These are phyloP conservation scores for Paraplagusia blochii DNA, from an alignment of 2,113 vertebrate species.

Conservation along the genomic window DNA sequence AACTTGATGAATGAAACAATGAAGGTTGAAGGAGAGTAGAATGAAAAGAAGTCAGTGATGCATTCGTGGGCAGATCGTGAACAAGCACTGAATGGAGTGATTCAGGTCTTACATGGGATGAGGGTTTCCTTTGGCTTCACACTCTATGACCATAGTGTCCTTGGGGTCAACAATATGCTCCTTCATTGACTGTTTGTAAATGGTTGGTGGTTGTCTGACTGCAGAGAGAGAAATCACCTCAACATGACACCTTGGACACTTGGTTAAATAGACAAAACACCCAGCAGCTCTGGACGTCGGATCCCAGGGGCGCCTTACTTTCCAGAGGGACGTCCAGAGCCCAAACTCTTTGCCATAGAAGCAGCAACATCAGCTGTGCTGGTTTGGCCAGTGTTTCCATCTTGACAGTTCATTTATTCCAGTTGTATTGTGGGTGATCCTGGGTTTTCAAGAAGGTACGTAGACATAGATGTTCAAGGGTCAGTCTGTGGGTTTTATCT, in stretches of 20 bases:
- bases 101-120: constrained; percentile 82
- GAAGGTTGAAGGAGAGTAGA: neutral
- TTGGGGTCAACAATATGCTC: constrained; percentile 94
- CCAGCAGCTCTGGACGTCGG: neutral
- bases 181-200: constrained; percentile 91
- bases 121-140: constrained; percentile 93
- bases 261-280: neutral
- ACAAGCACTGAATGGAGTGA: neutral
- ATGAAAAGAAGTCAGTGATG: neutral
- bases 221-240: constrained; percentile 31
- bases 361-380: constrained; percentile 74
- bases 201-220: constrained; percentile 95
- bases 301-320: constrained; percentile 73
- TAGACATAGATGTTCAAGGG: too few species aligned
- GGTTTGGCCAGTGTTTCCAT: constrained; percentile 75
- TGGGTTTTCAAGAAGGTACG: neutral
- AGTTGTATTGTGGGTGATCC: constrained; percentile 17
- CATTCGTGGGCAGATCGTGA: neutral
- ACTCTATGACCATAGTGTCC: constrained; percentile 92
- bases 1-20: constrained; percentile 70
- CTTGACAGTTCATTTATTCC: constrained; percentile 54
- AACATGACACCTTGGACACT: neutral
- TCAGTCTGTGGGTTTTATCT: too few species aligned
- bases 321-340: constrained; percentile 88
- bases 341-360: constrained; percentile 70